Conservation (phyloP, 2,888 invertebrate genomes). For the Pelosia muscerda region DNA sequence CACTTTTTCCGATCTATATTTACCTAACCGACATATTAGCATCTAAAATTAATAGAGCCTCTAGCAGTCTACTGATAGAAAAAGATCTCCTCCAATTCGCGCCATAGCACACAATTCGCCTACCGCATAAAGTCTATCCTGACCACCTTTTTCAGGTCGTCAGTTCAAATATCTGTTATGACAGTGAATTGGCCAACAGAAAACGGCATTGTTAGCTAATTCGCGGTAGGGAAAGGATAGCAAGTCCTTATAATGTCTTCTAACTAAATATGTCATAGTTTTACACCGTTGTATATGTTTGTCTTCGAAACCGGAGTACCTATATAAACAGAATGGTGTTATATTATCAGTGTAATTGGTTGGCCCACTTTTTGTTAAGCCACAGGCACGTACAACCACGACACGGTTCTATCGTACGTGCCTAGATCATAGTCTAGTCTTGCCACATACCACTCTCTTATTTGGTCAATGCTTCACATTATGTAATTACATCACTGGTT, state of each 20-base stretch:
- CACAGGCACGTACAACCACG: slow-evolving; percentile 68
- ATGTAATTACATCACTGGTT: slow-evolving; percentile 16
- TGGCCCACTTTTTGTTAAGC: slow-evolving; percentile 66
- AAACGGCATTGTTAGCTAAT: too few relatives aligned
- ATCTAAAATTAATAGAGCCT: too few relatives aligned
- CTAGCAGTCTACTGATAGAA: neutral
- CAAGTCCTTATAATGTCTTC: too few relatives aligned
- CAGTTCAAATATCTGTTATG: too few relatives aligned
- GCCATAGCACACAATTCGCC: neutral
- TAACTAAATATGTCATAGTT: neutral
- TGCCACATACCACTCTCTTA: slow-evolving; percentile 38
- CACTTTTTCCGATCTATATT: too few relatives aligned
- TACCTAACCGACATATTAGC: too few relatives aligned
- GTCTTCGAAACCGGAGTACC: neutral
- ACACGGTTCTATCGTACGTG: slow-evolving; percentile 69
- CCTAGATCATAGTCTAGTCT: slow-evolving; percentile 59
- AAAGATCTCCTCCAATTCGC: neutral
- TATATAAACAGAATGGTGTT: slow-evolving; percentile 26
- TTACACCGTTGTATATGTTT: neutral
- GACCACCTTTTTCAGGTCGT: neutral
- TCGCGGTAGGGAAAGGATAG: too few relatives aligned
- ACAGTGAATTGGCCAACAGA: too few relatives aligned
- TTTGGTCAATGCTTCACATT: slow-evolving; percentile 32
- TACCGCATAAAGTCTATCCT: neutral
- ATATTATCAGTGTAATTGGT: slow-evolving; percentile 62